Base-by-base conservation (phyloP, 2,797 vertebrate species). In the Petrocephalus schoutedeni region DNA sequence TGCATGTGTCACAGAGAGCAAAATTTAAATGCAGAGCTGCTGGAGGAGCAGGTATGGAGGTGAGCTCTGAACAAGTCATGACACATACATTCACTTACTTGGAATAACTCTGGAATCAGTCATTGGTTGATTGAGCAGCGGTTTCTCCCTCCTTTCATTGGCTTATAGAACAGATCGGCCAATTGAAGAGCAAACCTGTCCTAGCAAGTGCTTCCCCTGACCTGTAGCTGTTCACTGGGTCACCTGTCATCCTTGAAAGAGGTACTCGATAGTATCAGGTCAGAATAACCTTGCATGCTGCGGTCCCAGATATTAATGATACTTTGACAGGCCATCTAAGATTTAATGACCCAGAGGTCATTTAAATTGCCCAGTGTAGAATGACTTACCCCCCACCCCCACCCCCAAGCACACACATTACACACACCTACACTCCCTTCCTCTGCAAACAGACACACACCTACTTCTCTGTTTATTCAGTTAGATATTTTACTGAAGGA, bases 401-500 rank as follows among this genome's bases (percentile, higher is more conserved):
- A 28, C 28, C 28, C 57, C 14, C 49, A 41, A 80, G 41, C 74
- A 49, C 74, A 80, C 74, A 80, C 7, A 49, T 19, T 80, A 19
- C 74, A 80, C 19, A 77, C 74, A 80, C 67, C 67, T 74, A 41
- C 74, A 80, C 74, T 49, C 74, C 74, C 41, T 80, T 45, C 36
- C 36, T 49, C n/a, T 3, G 16, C 74, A 80, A 21, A 80, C 41
- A 80, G 74, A 80, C 74, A 21, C 74, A 80, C 74, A 80, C 74
- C 74, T 41, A 80, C 41, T 80, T 80, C 74, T 80, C 74, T 41
- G 45, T 49, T 80, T 49, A 45, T 80, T 80, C 41, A 80, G 74
- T 80, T 80, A 49, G 74, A 49, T 80, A 85, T 85, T 54, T 54
- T 85, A 56, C 82, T 85, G 82, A 85, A 85, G 51, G 14, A 85